Evolutionary conservation across 35 echinoderm and acorn worm genomes (phyloP).

Genomic region (Heliocidaris tuberculata): DNA sequence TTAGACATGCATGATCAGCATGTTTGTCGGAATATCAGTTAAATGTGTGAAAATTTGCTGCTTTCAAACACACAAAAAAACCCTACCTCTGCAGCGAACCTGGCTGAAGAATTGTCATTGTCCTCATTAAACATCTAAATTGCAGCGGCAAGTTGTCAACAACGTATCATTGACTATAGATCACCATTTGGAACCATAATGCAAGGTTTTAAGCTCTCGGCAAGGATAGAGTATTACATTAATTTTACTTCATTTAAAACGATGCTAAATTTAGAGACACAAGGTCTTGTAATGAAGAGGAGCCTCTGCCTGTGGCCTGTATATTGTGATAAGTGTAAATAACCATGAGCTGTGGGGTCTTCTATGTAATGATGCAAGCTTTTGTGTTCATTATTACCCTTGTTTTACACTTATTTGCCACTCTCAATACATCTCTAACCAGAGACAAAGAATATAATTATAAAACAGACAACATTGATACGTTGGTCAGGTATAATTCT

Average conservation of each 20-base stretch:
- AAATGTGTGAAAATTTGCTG: neutral
- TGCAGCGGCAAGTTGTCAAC: neutral
- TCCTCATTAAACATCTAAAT: conserved; percentile 1
- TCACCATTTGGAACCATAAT: neutral
- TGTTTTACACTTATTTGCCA: no score
- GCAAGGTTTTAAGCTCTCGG: neutral
- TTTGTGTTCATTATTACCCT: neutral
- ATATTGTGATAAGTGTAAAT: neutral
- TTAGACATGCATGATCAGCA: neutral
- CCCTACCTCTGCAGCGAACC: neutral
- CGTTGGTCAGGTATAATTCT: no score
- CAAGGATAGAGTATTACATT: neutral
- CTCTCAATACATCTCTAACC: no score
- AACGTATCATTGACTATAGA: neutral
- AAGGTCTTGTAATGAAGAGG: neutral
- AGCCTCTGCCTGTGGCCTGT: neutral
- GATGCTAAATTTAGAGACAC: neutral
- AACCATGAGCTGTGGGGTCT: neutral
- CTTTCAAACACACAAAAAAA: neutral
- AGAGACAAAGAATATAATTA: no score
- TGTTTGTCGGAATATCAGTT: neutral
- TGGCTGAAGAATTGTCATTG: neutral
- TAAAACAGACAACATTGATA: no score
- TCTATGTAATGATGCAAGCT: neutral
- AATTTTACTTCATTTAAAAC: neutral